phyloP scores from a whole-genome alignment of 2,797 vertebrate species.

The Sparidentex hasta region DNA sequence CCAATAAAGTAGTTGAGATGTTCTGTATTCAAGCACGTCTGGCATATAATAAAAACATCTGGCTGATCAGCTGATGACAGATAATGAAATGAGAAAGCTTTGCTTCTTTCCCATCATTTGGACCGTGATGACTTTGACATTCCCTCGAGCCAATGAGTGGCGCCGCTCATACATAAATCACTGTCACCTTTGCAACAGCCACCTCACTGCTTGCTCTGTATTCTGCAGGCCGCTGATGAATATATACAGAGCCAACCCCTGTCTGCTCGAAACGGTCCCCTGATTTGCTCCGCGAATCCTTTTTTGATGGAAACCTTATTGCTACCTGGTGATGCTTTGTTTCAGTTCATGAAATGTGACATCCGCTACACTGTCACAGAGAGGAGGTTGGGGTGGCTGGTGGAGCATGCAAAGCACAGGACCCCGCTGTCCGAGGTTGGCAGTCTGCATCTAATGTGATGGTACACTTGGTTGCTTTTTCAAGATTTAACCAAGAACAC shows the following conservation, averaged over 20 bases:
- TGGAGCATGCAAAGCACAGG: background rate
- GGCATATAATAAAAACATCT: background rate
- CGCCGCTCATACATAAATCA: conserved; percentile 32
- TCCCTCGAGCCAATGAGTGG: background rate
- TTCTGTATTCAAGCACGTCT: background rate
- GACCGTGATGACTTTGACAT: conserved; percentile 35
- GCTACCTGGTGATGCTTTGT: background rate
- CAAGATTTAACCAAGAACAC: background rate
- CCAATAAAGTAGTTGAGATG: background rate
- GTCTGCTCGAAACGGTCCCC: background rate
- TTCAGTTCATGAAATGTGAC: conserved; percentile 9
- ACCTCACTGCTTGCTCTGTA: background rate
- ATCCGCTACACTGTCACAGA: background rate
- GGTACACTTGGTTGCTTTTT: background rate
- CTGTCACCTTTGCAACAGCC: conserved; percentile 20
- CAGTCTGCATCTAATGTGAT: too few relatives aligned
- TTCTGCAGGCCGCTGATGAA: background rate
- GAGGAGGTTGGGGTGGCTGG: background rate
- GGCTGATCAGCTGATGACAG: conserved; percentile 1
- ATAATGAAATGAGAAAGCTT: conserved; percentile 11
- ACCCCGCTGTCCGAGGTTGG: background rate
- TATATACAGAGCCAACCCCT: background rate
- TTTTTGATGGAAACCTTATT: background rate
- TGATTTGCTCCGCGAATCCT: conserved; percentile 22
- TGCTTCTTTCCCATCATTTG: background rate